Base-by-base conservation (phyloP, 1,140 invertebrate genomes). In the Lasioglossum albipes region DNA sequence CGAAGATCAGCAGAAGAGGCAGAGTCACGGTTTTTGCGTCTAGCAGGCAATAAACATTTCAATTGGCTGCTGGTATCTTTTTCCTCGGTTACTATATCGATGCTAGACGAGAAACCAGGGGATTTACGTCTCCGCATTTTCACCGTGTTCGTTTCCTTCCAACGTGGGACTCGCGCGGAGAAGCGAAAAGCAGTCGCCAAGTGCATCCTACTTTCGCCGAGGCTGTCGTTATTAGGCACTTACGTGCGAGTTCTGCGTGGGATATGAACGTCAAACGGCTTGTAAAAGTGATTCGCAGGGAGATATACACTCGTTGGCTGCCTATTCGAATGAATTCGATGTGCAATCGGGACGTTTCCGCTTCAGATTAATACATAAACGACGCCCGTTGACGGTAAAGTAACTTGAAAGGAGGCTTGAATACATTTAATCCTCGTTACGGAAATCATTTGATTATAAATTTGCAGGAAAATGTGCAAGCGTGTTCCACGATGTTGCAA, bases 191-290 rank as follows among this genome's bases (percentile, higher is more conserved):
- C 71, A 57, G 27, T 64, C 67, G 68, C 69, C 84, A 83, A 75
- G 81, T 86, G 86, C 87, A 90, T 89, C 87, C 88, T 89, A 89
- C 89, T 90, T 90, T 90, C 89, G 86, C 89, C 83, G 61, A 42
- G 36, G 69, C 42, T 72, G 78, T 73, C 78, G 84, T 42, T 75
- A 61, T 54, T 75, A 61, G 75, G 18, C 69, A 54, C 81, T 82
- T 78, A 68, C 80, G 16, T 74, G 59, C 54, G 49, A 27, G 67
- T 65, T 57, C 76, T 70, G 83, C 84, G 83, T 85, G 83, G 79
- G 83, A 85, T 75, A 85, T 83, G 69, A 84, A 76, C 82, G 57
- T 84, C 84, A 77, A 76, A 70, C 72, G 62, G 72, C 77, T 69
- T 84, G 78, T 76, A 81, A 81, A 77, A 80, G 77, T 70, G 72